phyloP scores from a whole-genome alignment of 2,113 vertebrate genomes.

The Cavia porcellus region DNA sequence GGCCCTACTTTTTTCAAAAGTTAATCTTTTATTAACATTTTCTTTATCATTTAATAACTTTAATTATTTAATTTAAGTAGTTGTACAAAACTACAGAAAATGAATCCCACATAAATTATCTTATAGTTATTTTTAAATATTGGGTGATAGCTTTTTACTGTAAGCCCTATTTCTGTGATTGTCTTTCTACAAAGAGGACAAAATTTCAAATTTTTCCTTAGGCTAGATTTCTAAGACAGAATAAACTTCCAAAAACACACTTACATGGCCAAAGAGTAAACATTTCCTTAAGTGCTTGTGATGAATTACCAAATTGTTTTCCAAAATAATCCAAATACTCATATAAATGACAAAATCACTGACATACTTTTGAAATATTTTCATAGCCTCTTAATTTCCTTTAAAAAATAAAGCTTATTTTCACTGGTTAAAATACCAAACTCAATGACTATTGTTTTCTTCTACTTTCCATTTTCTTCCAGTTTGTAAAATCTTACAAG shows the following conservation, averaged over 20 bases:
- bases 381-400: slow-evolving; percentile 25
- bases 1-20: neutral
- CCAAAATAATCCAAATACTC: slow-evolving; percentile 61
- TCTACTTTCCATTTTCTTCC: slow-evolving; percentile 19
- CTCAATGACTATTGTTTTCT: slow-evolving; percentile 47
- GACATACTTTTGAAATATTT: slow-evolving; percentile 41
- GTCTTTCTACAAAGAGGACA: slow-evolving; percentile 29
- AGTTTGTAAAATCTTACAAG: neutral
- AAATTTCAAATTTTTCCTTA: slow-evolving; percentile 7
- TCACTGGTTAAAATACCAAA: slow-evolving; percentile 44
- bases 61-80: neutral
- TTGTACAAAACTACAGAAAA: slow-evolving; percentile 16
- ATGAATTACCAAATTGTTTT: slow-evolving; percentile 30
- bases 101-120: neutral
- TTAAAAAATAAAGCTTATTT: neutral
- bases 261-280: neutral
- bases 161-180: neutral
- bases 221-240: neutral
- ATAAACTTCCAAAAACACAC: neutral
- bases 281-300: slow-evolving; percentile 8
- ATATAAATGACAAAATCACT: slow-evolving; percentile 65
- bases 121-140: neutral
- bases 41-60: neutral
- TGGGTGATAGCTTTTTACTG: neutral
- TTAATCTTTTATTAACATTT: neutral